Base-by-base conservation (phyloP, 2,888 invertebrate species). In the Phytoseiulus persimilis region DNA sequence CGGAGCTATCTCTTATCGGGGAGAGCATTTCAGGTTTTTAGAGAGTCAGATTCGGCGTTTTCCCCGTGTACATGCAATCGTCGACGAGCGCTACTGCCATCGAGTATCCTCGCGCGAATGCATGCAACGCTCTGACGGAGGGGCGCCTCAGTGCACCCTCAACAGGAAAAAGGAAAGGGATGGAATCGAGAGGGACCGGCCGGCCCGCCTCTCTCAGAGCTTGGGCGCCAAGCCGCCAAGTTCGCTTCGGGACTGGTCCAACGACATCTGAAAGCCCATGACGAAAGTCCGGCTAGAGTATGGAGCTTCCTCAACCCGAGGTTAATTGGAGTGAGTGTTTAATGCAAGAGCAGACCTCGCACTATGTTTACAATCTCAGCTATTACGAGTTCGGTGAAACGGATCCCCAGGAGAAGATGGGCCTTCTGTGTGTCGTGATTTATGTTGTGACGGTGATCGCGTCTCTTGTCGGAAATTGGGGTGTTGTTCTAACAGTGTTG, bases 401-500 rank as follows among this genome's bases (percentile, higher is more conserved):
- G 28, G 87, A 87, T 33, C 39, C 87, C 32, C 87, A 87, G 33
- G 87, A 87, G 5, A 33, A 45, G 87, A 87, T 87, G 87, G 87
- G 87, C 14, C 32, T 87, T 6, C 45, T 33, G 32, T 87, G 87
- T 31, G 87, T 87, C 31, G 33, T 45, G 39, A 87, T 87, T 31
- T 87, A 87, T 18, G 87, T 87, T 32, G 87, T 87, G 33, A 87
- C 87, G 2, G 33, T 87, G 32, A 45, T 87, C 32, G 87, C 87
- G 28, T 87, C 87, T n/a, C 33, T 87, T 6, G 87, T 87, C 9
- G 87, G 87, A n/a, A 87, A 87, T 45, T 87, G 87, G 87, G 87
- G 87, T 33, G 87, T 87, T 18, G 87, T 87, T 39, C 45, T 87
- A 14, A 87, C 87, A 31, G 87, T 87, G 87, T 31, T 87, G 14